Evolutionary conservation across 2,797 vertebrate species (phyloP).

Genomic region (Mustela erminea): DNA sequence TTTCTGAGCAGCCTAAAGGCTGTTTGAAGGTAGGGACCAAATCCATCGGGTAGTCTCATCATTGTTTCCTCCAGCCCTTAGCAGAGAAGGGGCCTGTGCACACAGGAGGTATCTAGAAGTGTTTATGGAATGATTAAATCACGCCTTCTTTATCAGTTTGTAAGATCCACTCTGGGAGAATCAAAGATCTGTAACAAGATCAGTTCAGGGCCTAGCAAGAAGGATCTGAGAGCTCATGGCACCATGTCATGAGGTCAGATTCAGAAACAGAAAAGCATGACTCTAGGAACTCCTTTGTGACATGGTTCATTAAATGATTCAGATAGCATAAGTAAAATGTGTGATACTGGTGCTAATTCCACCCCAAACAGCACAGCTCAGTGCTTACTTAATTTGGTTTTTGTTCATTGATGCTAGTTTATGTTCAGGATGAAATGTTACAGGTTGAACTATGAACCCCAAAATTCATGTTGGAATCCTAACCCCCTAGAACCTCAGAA

Average conservation of each 20-base stretch:
- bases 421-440: conserved; percentile 7
- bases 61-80: neutral
- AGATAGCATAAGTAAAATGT: neutral
- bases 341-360: neutral
- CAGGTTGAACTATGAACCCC: neutral
- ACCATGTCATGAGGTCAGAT: neutral
- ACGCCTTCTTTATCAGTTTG: neutral
- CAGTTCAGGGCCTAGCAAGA: neutral
- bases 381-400: neutral
- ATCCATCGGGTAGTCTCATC: neutral
- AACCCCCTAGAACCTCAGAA: neutral
- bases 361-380: neutral
- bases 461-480: neutral
- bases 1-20: neutral
- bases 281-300: neutral
- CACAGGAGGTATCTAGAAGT: neutral
- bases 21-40: neutral
- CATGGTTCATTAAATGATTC: neutral
- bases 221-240: neutral
- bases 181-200: neutral
- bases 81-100: neutral
- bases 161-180: neutral
- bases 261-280: neutral
- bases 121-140: neutral
- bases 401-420: neutral